Percentiles rank a stretch among this genome's conserved stretches.
Conservation (phyloP, 2,888 invertebrate genomes). For the Ochropacha duplaris region DNA sequence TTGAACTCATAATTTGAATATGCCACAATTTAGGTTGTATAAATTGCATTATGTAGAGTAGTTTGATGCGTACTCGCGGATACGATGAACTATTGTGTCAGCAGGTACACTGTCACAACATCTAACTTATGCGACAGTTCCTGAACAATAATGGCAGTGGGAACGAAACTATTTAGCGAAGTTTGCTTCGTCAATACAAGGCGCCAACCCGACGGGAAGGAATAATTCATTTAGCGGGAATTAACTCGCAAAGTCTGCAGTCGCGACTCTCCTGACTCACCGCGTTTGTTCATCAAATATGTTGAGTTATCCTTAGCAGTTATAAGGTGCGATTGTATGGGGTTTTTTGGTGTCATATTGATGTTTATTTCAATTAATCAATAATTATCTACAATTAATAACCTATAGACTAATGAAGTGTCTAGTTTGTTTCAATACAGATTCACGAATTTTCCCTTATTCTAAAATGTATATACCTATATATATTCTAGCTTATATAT, state of each 20-base stretch:
- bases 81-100: conserved; percentile 55
- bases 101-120: conserved; percentile 47
- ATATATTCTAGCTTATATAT: too few species aligned
- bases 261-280: conserved; percentile 47
- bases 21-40: not conserved
- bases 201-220: conserved; percentile 67
- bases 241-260: conserved; percentile 59
- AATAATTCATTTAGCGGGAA: conserved; percentile 78
- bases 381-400: too few species aligned
- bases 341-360: too few species aligned
- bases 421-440: too few species aligned
- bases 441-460: too few species aligned
- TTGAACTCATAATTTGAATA: not conserved
- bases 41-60: not conserved
- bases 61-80: conserved; percentile 2
- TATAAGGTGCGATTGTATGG: not conserved
- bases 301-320: conserved; percentile 38
- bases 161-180: conserved; percentile 80
- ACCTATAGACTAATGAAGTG: too few species aligned
- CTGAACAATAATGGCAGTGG: conserved; percentile 74
- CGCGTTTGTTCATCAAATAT: conserved; percentile 36
- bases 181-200: conserved; percentile 77
- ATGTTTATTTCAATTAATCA: too few species aligned
- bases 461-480: too few species aligned
- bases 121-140: conserved; percentile 72